phyloP scores from a whole-genome alignment of 1,140 invertebrate genomes.

The Drosophila lacteicornis region DNA sequence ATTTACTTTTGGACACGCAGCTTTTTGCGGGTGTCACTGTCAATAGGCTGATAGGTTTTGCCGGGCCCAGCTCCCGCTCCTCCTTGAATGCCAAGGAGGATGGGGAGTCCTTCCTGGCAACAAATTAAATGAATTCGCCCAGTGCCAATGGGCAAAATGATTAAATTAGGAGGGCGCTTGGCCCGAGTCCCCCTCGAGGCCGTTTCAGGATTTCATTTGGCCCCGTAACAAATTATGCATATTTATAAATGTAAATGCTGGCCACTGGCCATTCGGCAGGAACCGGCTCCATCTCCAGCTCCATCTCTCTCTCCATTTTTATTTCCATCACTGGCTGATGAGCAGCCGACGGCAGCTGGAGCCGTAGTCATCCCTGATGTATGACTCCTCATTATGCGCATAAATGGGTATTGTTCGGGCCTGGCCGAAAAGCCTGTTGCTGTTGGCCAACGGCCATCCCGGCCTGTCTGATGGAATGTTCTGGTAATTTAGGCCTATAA shows the following conservation, averaged over 20 bases:
- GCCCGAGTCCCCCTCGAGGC: slow-evolving; percentile 29
- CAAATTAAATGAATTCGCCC: slow-evolving; percentile 60
- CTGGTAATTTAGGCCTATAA: slow-evolving; percentile 62
- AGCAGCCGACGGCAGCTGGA: slow-evolving; percentile 43
- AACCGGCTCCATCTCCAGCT: neutral
- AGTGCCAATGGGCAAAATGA: slow-evolving; percentile 64
- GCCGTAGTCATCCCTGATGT: slow-evolving; percentile 46
- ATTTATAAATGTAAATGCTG: slow-evolving; percentile 75
- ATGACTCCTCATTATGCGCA: slow-evolving; percentile 72
- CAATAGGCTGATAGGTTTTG: slow-evolving; percentile 62
- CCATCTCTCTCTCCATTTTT: neutral
- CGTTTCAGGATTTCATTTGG: slow-evolving; percentile 58
- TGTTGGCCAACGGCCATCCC: slow-evolving; percentile 5
- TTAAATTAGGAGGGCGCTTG: slow-evolving; percentile 67
- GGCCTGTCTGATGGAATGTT: slow-evolving; percentile 54
- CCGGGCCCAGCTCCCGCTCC: slow-evolving; percentile 13
- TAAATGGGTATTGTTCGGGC: slow-evolving; percentile 69
- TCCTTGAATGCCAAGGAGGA: neutral
- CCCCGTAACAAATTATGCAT: slow-evolving; percentile 65
- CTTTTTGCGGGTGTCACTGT: slow-evolving; percentile 66
- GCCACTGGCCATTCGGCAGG: slow-evolving; percentile 30
- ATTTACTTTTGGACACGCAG: slow-evolving; percentile 75
- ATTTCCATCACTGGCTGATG: slow-evolving; percentile 28
- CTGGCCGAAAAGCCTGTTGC: slow-evolving; percentile 58
- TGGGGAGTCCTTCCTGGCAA: slow-evolving; percentile 7